These are phyloP conservation scores for Crocallis elinguaria DNA, from an alignment of 2,888 invertebrate genomes.

Conservation along the genomic window DNA sequence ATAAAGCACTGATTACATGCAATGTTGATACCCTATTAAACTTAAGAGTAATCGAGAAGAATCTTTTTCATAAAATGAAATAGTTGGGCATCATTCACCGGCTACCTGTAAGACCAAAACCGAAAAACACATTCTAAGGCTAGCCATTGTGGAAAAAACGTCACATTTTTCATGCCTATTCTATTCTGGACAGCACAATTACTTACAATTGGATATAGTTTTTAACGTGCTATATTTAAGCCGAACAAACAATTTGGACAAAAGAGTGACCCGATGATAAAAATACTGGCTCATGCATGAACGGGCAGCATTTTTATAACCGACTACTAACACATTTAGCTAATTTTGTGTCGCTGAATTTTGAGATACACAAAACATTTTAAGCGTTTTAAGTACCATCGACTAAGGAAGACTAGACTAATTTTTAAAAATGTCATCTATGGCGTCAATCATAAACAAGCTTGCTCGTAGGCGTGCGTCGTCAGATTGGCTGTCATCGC, in stretches of 20 bases:
- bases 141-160: background rate
- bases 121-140: background rate
- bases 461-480: no score
- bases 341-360: slow-evolving; percentile 21
- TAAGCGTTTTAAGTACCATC: slow-evolving; percentile 8
- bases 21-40: background rate
- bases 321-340: slow-evolving; percentile 11
- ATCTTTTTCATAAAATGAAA: background rate
- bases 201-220: slow-evolving; percentile 5
- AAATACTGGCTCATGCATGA: slow-evolving; percentile 23
- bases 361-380: background rate
- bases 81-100: background rate
- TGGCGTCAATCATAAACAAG: no score
- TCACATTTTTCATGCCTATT: slow-evolving; percentile 4
- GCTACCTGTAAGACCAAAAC: background rate
- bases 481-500: no score
- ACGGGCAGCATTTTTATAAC: background rate
- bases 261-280: slow-evolving; percentile 18
- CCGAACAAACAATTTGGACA: slow-evolving; percentile 16
- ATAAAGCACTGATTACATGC: no score
- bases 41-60: background rate
- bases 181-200: slow-evolving; percentile 8
- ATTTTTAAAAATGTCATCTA: no score
- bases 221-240: slow-evolving; percentile 12
- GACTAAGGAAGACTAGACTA: slow-evolving; percentile 23